These are phyloP conservation scores for Psittacara wagleri DNA, from an alignment of 2,113 vertebrate genomes.

Conservation along the genomic window DNA sequence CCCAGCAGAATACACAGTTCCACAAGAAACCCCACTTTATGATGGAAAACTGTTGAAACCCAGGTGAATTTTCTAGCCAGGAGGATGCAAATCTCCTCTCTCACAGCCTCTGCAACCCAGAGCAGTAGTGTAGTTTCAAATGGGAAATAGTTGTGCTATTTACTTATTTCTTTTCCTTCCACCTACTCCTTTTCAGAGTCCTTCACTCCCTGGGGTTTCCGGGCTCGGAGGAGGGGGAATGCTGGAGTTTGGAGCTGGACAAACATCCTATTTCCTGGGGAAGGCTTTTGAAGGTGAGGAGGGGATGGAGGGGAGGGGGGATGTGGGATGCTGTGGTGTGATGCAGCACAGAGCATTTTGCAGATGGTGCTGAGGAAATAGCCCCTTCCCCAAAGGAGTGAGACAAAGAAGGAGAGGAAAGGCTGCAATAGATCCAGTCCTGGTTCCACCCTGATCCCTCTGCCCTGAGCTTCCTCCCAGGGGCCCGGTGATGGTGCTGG, in stretches of 20 bases:
- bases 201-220: neutral
- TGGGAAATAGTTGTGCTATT: neutral
- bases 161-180: neutral
- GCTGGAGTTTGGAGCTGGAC: neutral
- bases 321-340: neutral
- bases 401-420: neutral
- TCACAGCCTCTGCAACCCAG: fast-evolving
- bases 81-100: neutral
- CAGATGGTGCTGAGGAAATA: neutral
- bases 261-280: constrained; percentile 17
- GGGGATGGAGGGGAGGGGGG: neutral
- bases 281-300: neutral
- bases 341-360: neutral
- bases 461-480: neutral
- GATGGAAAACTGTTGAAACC: neutral
- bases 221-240: neutral
- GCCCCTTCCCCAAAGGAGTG: neutral
- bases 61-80: neutral
- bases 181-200: neutral
- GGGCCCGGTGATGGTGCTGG: fast-evolving
- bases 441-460: neutral
- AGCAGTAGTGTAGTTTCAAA: neutral
- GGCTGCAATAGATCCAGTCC: neutral
- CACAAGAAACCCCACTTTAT: neutral
- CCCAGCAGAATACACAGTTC: neutral